Conservation (phyloP, 2,113 vertebrate species). For the Anarhynchus alexandrinus region DNA sequence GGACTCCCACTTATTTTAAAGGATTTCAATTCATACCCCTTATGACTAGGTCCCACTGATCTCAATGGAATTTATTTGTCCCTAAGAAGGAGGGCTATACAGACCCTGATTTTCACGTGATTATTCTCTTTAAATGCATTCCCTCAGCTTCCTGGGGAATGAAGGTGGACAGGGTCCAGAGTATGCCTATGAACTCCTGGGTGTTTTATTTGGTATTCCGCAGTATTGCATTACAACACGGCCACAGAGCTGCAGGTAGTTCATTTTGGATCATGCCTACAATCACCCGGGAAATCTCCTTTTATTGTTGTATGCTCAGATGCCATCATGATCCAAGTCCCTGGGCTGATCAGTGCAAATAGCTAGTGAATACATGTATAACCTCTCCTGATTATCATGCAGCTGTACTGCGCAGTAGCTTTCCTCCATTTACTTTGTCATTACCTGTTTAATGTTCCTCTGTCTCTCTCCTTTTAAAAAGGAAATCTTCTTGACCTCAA, state of each 20-base stretch:
- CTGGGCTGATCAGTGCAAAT: slow-evolving; percentile 14
- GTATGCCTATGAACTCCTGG: not conserved
- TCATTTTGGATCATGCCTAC: not conserved
- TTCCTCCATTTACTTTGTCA: slow-evolving; percentile 15
- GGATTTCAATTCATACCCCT: not conserved
- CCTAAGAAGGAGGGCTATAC: not conserved
- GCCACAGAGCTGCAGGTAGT: not conserved
- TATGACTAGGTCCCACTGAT: not conserved
- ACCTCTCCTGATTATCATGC: not conserved
- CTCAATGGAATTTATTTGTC: not conserved
- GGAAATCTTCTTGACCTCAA: slow-evolving; percentile 17
- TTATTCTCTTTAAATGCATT: not conserved
- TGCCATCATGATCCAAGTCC: not conserved
- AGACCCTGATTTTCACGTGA: not conserved
- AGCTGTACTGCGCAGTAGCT: not conserved
- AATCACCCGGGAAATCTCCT: slow-evolving; percentile 9
- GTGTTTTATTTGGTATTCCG: not conserved
- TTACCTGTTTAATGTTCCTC: slow-evolving; percentile 33
- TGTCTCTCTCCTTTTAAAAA: not conserved
- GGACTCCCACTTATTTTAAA: not conserved
- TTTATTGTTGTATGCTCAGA: slow-evolving; percentile 20
- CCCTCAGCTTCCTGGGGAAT: not conserved
- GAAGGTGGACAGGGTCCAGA: not conserved
- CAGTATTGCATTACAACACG: not conserved
- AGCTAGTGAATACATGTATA: slow-evolving; percentile 8